Evolutionary conservation across 2,797 vertebrate species (phyloP).

Genomic region (Mormyrus proboscirostris): DNA sequence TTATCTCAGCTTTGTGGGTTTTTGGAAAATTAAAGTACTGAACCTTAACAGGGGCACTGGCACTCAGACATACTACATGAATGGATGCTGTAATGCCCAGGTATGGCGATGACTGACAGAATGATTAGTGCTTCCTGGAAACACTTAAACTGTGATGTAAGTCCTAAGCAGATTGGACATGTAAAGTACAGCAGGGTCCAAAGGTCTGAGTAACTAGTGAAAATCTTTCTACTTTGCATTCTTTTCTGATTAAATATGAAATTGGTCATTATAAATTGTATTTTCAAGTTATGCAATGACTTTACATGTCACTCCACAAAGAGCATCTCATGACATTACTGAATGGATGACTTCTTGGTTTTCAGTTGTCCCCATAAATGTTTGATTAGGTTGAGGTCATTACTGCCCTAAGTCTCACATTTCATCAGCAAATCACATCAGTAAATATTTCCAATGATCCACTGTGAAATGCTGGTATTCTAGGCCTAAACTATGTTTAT

Average conservation of each 20-base stretch:
- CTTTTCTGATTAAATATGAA: background rate
- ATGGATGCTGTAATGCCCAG: background rate
- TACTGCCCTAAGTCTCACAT: background rate
- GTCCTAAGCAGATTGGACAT: background rate
- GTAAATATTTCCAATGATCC: background rate
- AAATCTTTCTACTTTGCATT: background rate
- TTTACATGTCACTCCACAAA: background rate
- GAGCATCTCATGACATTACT: background rate
- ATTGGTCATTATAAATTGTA: background rate
- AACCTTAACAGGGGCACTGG: background rate
- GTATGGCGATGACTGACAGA: background rate
- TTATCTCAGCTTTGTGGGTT: background rate
- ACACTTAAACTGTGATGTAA: background rate
- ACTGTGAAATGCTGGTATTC: background rate
- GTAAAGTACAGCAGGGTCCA: background rate
- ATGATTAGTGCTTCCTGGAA: background rate
- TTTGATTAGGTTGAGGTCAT: background rate
- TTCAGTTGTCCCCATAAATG: background rate
- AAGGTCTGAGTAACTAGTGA: background rate
- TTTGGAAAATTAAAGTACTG: background rate
- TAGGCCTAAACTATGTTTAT: background rate
- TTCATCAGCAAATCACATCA: background rate
- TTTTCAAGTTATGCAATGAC: background rate
- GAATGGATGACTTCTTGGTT: background rate
- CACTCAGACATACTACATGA: background rate